phyloP scores from a whole-genome alignment of 2,888 invertebrate species.

The Cheilosia scutellata region DNA sequence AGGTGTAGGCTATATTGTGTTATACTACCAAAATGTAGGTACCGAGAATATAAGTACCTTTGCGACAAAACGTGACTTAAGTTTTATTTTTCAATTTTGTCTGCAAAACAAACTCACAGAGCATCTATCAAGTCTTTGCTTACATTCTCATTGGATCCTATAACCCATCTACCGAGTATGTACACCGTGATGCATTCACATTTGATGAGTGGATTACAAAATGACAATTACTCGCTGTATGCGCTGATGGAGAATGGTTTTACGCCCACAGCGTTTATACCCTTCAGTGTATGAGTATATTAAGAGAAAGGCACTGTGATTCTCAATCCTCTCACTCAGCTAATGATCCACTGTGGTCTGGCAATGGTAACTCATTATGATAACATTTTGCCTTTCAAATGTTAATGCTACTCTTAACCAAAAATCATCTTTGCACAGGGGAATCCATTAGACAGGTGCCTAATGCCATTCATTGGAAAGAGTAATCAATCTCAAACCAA shows the following conservation, averaged over 20 bases:
- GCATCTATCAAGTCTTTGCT: slow-evolving; percentile 36
- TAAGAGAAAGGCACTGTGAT: slow-evolving; percentile 60
- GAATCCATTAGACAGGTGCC: slow-evolving; percentile 3
- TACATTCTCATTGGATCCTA: slow-evolving; percentile 53
- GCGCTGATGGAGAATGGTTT: slow-evolving; percentile 41
- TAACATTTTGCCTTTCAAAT: slow-evolving; percentile 24
- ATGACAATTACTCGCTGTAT: slow-evolving; percentile 64
- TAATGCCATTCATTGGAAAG: slow-evolving; percentile 7
- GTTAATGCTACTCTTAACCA: slow-evolving; percentile 10
- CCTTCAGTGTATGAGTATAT: slow-evolving; percentile 31
- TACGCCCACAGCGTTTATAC: slow-evolving; percentile 60
- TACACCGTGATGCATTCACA: slow-evolving; percentile 63
- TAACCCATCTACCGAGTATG: slow-evolving; percentile 16
- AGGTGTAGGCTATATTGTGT: slow-evolving; percentile 3
- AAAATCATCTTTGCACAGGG: slow-evolving; percentile 8
- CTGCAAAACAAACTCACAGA: slow-evolving; percentile 31
- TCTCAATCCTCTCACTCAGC: slow-evolving; percentile 47
- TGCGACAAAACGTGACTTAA: slow-evolving; percentile 71
- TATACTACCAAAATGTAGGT: no score
- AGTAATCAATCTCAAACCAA: slow-evolving; percentile 18
- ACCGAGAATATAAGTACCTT: no score
- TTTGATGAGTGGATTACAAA: slow-evolving; percentile 74
- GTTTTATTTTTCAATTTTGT: neutral
- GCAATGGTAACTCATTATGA: slow-evolving; percentile 45
- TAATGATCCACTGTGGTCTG: slow-evolving; percentile 24